These are phyloP conservation scores for Eilema griseolum DNA, from an alignment of 2,888 invertebrate species.

Conservation along the genomic window DNA sequence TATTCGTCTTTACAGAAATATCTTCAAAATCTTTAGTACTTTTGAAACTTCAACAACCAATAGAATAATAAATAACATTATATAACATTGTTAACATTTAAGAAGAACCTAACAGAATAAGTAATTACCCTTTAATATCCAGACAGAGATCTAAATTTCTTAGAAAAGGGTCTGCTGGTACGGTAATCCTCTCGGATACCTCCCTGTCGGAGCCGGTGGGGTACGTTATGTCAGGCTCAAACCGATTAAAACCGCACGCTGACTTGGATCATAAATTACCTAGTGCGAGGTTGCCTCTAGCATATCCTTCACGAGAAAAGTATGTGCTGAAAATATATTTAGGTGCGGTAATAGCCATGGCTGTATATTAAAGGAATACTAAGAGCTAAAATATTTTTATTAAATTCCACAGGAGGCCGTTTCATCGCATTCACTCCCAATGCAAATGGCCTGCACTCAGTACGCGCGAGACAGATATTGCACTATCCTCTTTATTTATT, in stretches of 20 bases:
- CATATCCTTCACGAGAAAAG: too few relatives aligned
- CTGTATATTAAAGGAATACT: constrained; percentile 75
- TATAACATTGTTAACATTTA: constrained; percentile 27
- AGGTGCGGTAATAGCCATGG: constrained; percentile 62
- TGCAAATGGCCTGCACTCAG: constrained; percentile 80
- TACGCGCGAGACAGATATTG: constrained; percentile 78
- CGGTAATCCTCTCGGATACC: too few relatives aligned
- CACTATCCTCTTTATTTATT: constrained; percentile 76
- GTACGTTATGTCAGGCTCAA: too few relatives aligned
- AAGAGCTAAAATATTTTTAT: constrained; percentile 82
- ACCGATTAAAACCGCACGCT: too few relatives aligned
- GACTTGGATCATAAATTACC: too few relatives aligned
- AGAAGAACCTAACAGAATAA: constrained; percentile 41
- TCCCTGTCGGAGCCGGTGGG: too few relatives aligned
- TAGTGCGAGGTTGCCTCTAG: constrained; percentile 45
- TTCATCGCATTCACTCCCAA: constrained; percentile 76
- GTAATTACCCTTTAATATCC: constrained; percentile 32
- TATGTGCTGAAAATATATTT: constrained; percentile 53
- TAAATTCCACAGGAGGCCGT: constrained; percentile 82
- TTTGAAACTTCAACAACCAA: constrained; percentile 21
- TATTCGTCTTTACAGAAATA: constrained; percentile 6
- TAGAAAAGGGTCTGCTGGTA: too few relatives aligned
- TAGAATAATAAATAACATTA: constrained; percentile 29
- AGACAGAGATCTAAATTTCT: too few relatives aligned
- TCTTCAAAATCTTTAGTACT: constrained; percentile 8